Evolutionary conservation across 2,113 vertebrate genomes (phyloP).

Genomic region (Tyrannus savana): DNA sequence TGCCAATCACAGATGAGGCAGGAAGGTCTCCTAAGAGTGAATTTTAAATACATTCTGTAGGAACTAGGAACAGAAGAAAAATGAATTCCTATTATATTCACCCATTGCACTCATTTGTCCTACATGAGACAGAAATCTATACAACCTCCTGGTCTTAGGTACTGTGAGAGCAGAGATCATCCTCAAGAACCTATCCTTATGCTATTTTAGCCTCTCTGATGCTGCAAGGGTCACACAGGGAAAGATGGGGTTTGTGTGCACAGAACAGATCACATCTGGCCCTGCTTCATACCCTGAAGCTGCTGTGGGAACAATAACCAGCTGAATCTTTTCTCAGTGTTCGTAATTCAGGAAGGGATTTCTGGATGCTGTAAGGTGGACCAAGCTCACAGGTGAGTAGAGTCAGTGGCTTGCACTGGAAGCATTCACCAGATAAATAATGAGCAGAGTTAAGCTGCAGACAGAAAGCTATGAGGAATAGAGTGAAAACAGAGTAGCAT

Average conservation of each 20-base stretch:
- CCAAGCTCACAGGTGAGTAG: background rate
- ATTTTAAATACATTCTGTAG: slow-evolving; percentile 5
- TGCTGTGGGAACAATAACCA: background rate
- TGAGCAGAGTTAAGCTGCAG: background rate
- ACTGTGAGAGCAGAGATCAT: background rate
- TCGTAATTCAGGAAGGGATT: background rate
- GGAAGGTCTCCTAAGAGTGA: background rate
- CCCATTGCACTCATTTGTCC: background rate
- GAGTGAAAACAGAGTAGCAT: background rate
- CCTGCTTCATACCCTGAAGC: fast-evolving
- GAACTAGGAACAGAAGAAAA: slow-evolving; percentile 1
- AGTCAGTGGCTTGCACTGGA: background rate
- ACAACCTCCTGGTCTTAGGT: background rate
- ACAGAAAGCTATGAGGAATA: background rate
- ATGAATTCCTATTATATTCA: background rate
- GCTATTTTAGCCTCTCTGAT: background rate
- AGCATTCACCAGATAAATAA: background rate
- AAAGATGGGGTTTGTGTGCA: background rate
- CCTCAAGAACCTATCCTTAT: background rate
- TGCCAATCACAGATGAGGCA: background rate
- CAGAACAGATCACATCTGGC: background rate
- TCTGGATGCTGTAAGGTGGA: background rate
- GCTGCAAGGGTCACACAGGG: background rate
- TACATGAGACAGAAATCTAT: background rate
- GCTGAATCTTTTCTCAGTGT: background rate